Evolutionary conservation across 2,797 vertebrate species (phyloP).

Genomic region (Aeoliscus strigatus): DNA sequence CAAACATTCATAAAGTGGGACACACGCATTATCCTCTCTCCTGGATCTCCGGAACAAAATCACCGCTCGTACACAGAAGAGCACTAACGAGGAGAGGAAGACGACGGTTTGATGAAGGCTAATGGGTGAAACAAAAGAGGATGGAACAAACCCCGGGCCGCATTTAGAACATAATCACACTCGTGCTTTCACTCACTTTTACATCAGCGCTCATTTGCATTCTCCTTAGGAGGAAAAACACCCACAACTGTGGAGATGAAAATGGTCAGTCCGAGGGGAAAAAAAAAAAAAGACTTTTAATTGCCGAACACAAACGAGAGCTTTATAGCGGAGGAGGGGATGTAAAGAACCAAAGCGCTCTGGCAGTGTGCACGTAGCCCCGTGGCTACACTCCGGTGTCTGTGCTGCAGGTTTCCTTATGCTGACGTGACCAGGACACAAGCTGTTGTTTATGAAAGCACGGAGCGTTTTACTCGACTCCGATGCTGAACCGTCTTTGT

Average conservation of each 20-base stretch:
- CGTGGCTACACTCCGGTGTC: no score
- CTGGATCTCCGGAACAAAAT: slow-evolving; percentile 27
- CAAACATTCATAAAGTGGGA: slow-evolving; percentile 23
- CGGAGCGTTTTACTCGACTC: no score
- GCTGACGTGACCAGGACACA: no score
- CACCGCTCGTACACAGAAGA: slow-evolving; percentile 5
- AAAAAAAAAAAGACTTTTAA: no score
- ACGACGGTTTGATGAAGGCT: slow-evolving; percentile 40
- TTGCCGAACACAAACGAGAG: no score
- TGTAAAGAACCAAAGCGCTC: no score
- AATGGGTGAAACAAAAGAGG: slow-evolving; percentile 32
- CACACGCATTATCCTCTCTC: slow-evolving; percentile 45
- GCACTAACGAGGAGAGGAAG: slow-evolving; percentile 53
- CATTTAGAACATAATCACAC: slow-evolving; percentile 33
- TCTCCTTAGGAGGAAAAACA: slow-evolving; percentile 1
- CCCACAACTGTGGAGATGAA: background rate
- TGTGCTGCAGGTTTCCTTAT: no score
- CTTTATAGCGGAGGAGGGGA: no score
- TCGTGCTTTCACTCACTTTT: slow-evolving; percentile 18
- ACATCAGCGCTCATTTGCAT: slow-evolving; percentile 11
- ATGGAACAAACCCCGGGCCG: slow-evolving; percentile 12
- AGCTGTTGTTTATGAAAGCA: no score
- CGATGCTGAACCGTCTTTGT: no score
- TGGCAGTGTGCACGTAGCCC: no score
- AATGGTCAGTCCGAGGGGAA: no score